Evolutionary conservation across 2,888 invertebrate genomes (phyloP).

Genomic region (Diogma glabrata): DNA sequence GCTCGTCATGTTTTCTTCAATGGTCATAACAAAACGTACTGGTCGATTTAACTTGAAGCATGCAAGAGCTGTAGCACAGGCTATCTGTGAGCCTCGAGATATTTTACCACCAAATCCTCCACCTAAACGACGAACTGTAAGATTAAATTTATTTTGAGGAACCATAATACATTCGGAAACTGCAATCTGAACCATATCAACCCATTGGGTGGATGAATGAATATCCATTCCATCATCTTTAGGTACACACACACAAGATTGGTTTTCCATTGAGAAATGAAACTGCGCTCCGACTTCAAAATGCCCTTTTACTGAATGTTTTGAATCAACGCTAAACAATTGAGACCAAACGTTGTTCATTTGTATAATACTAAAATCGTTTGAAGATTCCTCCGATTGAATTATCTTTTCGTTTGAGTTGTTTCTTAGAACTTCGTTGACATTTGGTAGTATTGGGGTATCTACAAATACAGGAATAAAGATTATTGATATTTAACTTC

Average conservation of each 20-base stretch:
- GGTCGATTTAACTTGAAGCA: conserved; percentile 46
- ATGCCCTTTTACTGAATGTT: conserved; percentile 40
- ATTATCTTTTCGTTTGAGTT: conserved; percentile 27
- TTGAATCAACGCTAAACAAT: conserved; percentile 22
- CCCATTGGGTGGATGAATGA: conserved; percentile 46
- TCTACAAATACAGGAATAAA: no score
- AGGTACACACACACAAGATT: conserved; percentile 47
- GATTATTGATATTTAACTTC: conserved; percentile 24
- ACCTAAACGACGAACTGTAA: conserved; percentile 51
- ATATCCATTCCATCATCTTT: conserved; percentile 58
- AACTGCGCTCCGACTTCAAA: conserved; percentile 46
- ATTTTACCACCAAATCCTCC: conserved; percentile 68
- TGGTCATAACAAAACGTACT: conserved; percentile 50
- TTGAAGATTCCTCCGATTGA: not conserved
- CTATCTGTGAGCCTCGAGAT: conserved; percentile 44
- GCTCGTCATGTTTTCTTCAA: conserved; percentile 52
- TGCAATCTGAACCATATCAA: conserved; percentile 42
- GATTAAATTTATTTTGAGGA: conserved; percentile 45
- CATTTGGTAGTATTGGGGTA: conserved; percentile 28
- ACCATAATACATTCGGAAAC: conserved; percentile 43
- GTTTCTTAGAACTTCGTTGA: conserved; percentile 39
- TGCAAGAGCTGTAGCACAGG: conserved; percentile 57
- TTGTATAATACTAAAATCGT: no score
- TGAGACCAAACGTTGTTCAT: no score
- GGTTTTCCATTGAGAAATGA: conserved; percentile 60